Base-by-base conservation (phyloP, 2,113 vertebrate genomes). In the Rhizomys pruinosus region DNA sequence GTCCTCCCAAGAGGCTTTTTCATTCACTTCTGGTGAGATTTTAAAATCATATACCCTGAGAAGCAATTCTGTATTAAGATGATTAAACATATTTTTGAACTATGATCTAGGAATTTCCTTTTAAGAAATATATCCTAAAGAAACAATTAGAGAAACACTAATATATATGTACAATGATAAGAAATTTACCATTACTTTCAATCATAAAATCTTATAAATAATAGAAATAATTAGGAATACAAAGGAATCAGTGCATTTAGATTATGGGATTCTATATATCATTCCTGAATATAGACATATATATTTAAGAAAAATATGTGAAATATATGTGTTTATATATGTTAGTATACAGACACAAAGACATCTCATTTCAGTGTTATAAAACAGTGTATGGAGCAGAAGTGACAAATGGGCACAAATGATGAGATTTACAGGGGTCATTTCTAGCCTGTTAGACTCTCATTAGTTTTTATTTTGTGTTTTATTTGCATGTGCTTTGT, bases 221-320 rank as follows among this genome's bases (percentile, higher is more conserved):
- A 81, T 52, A 90, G 37, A 79, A 79, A 68, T 39, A 64, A 92
- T 80, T 17, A 90, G 74, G 72, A 69, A 69, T 71, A 80, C 4
- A 23, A 79, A 93, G 69, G 11, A 87, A 74, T 59, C 63, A 19
- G 47, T 42, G 7, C 59, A 32, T 17, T 34, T 37, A 42, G 81
- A 42, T 59, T 39, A 76, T 69, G 32, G 9, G 74, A 52, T 72
- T 37, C 27, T 84, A 71, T 3, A 32, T 7, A 37, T 57, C 22
- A 77, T 25, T 72, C 13, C 34, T 72, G 76, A 78, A 84, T 57
- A 68, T 25, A 25, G 27, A 47, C 68, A 37, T 37, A 73, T 29
- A 64, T 29, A 61, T 69, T 76, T 93, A 20, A 57, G 20, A 23
- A 87, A 52, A 88, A 78, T 81, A 44, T 80, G 34, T 11, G 37